These are phyloP conservation scores for Narcine bancroftii DNA, from an alignment of 2,113 vertebrate species.

Conservation along the genomic window DNA sequence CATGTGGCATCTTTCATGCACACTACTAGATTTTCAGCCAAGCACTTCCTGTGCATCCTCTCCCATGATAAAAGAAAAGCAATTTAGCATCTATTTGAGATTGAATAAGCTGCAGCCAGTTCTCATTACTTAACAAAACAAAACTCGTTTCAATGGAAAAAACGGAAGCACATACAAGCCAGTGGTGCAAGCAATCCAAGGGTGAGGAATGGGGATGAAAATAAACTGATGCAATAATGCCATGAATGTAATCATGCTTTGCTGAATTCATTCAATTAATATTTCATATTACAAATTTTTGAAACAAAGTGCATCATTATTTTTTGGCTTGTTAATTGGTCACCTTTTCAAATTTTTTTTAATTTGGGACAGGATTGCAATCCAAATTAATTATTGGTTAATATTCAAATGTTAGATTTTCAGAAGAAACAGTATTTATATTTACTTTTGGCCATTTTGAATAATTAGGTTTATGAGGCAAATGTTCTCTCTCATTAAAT, in stretches of 20 bases:
- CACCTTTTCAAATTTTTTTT: background rate
- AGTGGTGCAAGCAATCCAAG: background rate
- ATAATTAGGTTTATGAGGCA: background rate
- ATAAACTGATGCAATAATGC: background rate
- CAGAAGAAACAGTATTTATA: background rate
- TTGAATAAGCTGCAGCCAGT: slow-evolving; percentile 49
- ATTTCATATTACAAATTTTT: background rate
- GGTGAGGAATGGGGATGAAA: background rate
- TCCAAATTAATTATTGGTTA: background rate
- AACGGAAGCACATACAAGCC: background rate
- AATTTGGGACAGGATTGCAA: background rate
- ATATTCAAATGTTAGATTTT: background rate
- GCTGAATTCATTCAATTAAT: slow-evolving; percentile 12
- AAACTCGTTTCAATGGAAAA: slow-evolving; percentile 20
- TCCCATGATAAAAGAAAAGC: slow-evolving; percentile 34
- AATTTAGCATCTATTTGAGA: slow-evolving; percentile 46
- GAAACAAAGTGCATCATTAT: background rate
- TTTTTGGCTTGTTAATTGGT: background rate
- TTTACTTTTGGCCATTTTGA: background rate
- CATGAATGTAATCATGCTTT: slow-evolving; percentile 29
- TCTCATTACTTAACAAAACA: slow-evolving; percentile 47
- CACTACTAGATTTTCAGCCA: slow-evolving; percentile 4
- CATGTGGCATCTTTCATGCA: background rate
- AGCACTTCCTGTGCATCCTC: slow-evolving; percentile 12
- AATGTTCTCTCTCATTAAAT: background rate